These are phyloP conservation scores for Enteromius anoplus DNA, from an alignment of 2,797 vertebrate species.

Conservation along the genomic window DNA sequence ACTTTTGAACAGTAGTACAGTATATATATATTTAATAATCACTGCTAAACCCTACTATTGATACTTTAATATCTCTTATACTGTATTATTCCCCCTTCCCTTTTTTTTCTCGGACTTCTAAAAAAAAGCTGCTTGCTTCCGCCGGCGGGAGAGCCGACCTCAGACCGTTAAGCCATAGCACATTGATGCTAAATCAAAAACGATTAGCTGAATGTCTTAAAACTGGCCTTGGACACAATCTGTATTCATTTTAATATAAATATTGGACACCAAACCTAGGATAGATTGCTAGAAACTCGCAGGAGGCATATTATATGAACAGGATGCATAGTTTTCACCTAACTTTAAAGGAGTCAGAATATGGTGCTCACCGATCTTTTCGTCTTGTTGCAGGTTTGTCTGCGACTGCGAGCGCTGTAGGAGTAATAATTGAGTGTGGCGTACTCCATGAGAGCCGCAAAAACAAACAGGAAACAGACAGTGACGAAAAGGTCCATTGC, in stretches of 20 bases:
- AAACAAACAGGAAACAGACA: constrained; percentile 96
- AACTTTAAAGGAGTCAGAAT: not conserved
- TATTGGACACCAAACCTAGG: not conserved
- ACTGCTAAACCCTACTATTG: not conserved
- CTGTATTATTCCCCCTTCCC: not conserved
- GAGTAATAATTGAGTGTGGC: constrained; percentile 95
- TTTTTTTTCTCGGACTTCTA: no score
- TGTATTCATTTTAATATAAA: not conserved
- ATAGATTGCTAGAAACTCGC: not conserved
- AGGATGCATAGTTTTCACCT: not conserved
- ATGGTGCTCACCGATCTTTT: constrained; percentile 81
- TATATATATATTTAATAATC: not conserved
- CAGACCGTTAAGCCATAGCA: not conserved
- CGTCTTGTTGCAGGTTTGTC: constrained; percentile 81
- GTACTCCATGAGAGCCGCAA: constrained; percentile 97
- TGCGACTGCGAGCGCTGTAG: constrained; percentile 78
- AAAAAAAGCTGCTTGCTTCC: no score
- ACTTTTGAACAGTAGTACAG: not conserved
- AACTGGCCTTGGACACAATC: not conserved
- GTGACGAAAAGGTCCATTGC: constrained; percentile 98
- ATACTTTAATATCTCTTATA: not conserved
- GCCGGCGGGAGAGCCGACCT: no score
- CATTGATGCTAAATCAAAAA: not conserved
- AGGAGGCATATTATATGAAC: not conserved
- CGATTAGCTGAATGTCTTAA: not conserved